Percentiles rank a stretch among this genome's conserved stretches.
These are phyloP conservation scores for Coregonus sp. DNA, from an alignment of 2,797 vertebrate genomes.

Conservation along the genomic window DNA sequence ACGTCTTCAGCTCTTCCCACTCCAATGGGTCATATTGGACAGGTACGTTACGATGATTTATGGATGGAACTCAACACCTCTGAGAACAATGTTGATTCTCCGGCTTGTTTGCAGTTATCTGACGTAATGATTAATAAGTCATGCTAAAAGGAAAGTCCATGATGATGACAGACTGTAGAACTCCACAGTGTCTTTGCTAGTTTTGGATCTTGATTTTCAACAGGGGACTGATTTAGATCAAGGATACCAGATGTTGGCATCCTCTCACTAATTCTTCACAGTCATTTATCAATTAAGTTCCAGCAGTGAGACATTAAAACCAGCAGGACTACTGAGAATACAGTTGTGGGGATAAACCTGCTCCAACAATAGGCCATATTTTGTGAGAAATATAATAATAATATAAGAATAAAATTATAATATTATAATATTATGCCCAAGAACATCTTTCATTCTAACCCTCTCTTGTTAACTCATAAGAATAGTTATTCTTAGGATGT, in stretches of 20 bases:
- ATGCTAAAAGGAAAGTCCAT: background rate
- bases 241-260: constrained; percentile 26
- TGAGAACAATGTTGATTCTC: background rate
- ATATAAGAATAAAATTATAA: too few species aligned
- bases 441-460: too few species aligned
- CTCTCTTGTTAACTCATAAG: too few species aligned
- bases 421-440: too few species aligned
- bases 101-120: background rate
- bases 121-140: constrained; percentile 7
- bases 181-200: background rate
- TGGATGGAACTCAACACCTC: constrained; percentile 1
- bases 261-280: constrained; percentile 20
- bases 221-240: constrained; percentile 11
- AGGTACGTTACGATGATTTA: background rate
- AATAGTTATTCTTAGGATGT: background rate
- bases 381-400: too few species aligned
- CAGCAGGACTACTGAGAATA: background rate
- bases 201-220: background rate
- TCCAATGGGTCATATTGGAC: background rate
- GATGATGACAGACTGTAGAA: background rate
- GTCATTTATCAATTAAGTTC: constrained; percentile 31
- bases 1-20: background rate
- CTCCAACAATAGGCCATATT: too few species aligned
- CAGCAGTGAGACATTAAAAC: constrained; percentile 3
- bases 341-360: too few species aligned